Evolutionary conservation across 2,888 invertebrate species (phyloP), one percentile per base, ranked within the genome.

Genomic region (Epicampocera succincta): DNA sequence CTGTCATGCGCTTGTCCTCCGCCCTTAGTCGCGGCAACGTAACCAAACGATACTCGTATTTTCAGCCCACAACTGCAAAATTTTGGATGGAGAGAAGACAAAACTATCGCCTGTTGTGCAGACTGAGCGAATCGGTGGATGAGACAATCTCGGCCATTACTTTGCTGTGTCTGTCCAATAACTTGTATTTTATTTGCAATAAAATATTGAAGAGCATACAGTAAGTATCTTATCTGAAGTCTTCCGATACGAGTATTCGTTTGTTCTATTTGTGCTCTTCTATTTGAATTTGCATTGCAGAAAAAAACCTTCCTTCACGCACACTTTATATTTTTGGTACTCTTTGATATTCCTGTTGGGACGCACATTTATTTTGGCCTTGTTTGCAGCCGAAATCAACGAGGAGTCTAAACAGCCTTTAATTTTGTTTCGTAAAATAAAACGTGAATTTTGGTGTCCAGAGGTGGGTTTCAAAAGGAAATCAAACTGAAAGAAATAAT

Each of bases 131-230:
- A 72, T 88, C 88, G 5, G 89, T 93, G 61, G 93, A 93, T 83
- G 88, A 90, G 65, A 90, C 91, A 19, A 91, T 93, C 54, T 92
- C 92, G 1, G 85, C 89, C 65, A 92, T 93, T 79, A 92, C 93
- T 1, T 85, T 93, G 2, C 86, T 93, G 0, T 92, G 93, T 15
- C 92, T 93, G 84, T 92, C 92, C 25, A 93, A 92, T 76, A 93
- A 93, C 88, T 89, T 93, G n/a, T 93, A 92, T 86, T 93, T 93
- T 84, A 92, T 93, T 84, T 92, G 93, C 73, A 92, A 92, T 29
- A 93, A 93, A 85, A 91, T 93, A 29, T 90, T 93, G 61, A 91
- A 92, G 85, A 93, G 92, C 54, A 88, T 93, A 85, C 92, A 90
- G 91, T 91, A 82, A 86, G 88, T n/a, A n/a, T n/a, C n/a, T n/a